Percentiles rank a stretch among this genome's conserved stretches.
phyloP scores from a whole-genome alignment of 2,113 vertebrate species.

The Trichechus manatus region DNA sequence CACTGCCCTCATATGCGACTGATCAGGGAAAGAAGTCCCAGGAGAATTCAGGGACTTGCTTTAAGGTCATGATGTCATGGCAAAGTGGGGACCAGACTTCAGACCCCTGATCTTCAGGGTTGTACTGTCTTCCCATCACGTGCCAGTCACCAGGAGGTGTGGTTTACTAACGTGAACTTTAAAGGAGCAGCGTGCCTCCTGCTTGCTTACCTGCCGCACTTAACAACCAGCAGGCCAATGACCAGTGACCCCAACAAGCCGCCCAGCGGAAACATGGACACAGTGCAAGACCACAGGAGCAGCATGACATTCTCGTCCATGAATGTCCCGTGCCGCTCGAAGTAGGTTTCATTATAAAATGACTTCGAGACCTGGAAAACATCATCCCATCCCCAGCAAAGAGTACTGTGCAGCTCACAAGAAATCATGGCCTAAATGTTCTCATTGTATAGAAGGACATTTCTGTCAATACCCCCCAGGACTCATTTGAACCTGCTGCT shows the following conservation, averaged over 20 bases:
- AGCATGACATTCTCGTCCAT: slow-evolving; percentile 83
- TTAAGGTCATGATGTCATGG: background rate
- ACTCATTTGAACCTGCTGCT: rapidly evolving
- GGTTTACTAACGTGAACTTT: rapidly evolving
- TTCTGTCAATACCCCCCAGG: background rate
- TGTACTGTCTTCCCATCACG: background rate
- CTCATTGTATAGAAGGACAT: background rate
- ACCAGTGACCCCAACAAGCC: slow-evolving; percentile 92
- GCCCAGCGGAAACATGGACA: slow-evolving; percentile 94
- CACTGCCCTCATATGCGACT: background rate
- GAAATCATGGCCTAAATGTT: rapidly evolving
- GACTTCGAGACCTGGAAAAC: slow-evolving; percentile 90
- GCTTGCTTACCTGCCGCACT: slow-evolving; percentile 89
- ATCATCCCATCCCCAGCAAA: background rate
- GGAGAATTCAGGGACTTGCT: background rate
- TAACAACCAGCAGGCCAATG: slow-evolving; percentile 92
- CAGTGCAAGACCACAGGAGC: slow-evolving; percentile 92
- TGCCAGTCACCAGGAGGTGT: rapidly evolving
- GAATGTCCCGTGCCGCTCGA: slow-evolving; percentile 69
- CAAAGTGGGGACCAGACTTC: background rate
- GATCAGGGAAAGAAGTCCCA: background rate
- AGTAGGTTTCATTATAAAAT: slow-evolving; percentile 92
- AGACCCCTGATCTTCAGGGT: background rate
- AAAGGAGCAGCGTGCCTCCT: background rate
- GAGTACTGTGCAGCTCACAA: rapidly evolving